Evolutionary conservation across 35 echinoderm and acorn worm species (phyloP), one percentile per base, ranked within the genome.

Genomic region (Apostichopus californicus): DNA sequence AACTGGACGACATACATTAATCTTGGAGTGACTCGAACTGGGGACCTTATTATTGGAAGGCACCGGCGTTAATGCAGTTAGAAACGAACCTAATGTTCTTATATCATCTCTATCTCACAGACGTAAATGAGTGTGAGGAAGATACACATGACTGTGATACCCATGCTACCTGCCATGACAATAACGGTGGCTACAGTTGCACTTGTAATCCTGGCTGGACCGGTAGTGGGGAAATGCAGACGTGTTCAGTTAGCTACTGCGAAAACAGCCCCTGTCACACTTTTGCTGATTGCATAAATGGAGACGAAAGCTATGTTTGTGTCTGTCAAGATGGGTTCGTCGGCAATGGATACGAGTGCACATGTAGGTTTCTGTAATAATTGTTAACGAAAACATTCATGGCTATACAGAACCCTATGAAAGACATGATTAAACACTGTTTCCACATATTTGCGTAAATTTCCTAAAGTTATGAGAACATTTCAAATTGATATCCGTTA

Each of bases 151-250:
- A 77, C 13, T 91, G 90, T 28, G 90, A 91, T 77, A 24, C 13
- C 8, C 73, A 91, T 59, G 90, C 90, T 11, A 79, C 57, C 24
- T 91, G 90, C 15, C 6, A 17, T 14, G 78, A 91, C 54, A 78
- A 18, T 4, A 17, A 61, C 15, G 90, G 90, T 21, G 56, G 55
- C 23, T 91, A 80, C 13, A 91, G 77, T 18, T 91, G 90, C 26
- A 59, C 75, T 0, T 91, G 90, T 80, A 18, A 56, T 91, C 28
- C 57, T 61, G 90, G 90, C 11, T 91, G 90, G 90, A 91, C 55
- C 15, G 90, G 90, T 79, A 60, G 80, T 80, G 90, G 90, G 4
- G 80, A 63, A 18, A 5, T 73, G 71, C 28, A 68, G 4, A 68
- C 64, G 11, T 73, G 71, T 18, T n/a, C 20, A 22, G 1, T n/a